phyloP scores from a whole-genome alignment of 2,888 invertebrate species.

The Acleris laterana region DNA sequence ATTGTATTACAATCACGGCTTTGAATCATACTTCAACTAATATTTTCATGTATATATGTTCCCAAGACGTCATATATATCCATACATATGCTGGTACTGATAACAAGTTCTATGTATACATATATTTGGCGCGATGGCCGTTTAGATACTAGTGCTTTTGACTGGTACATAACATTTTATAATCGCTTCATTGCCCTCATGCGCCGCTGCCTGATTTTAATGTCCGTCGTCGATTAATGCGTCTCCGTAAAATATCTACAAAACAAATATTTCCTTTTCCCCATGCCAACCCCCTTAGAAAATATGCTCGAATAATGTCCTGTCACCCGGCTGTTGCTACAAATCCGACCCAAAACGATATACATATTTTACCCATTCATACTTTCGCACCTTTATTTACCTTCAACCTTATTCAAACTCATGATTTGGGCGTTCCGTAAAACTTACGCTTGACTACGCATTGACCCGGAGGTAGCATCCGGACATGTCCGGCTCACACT shows the following conservation, averaged over 20 bases:
- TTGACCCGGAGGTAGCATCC: constrained; percentile 15
- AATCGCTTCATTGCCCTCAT: background rate
- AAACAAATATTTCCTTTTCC: constrained; percentile 18
- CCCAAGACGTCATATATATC: too few relatives aligned
- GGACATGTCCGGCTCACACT: constrained; percentile 23
- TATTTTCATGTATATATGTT: background rate
- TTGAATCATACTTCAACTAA: background rate
- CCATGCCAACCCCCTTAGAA: constrained; percentile 17
- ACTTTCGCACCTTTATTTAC: constrained; percentile 35
- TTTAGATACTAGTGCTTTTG: too few relatives aligned
- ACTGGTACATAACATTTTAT: background rate
- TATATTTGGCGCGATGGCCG: too few relatives aligned
- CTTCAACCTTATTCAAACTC: constrained; percentile 36
- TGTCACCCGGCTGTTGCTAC: constrained; percentile 33
- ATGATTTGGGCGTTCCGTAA: constrained; percentile 30
- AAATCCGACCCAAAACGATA: constrained; percentile 35
- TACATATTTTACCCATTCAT: constrained; percentile 38
- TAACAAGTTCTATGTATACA: too few relatives aligned
- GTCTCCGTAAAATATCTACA: background rate
- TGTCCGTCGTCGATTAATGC: constrained; percentile 3
- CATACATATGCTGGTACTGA: too few relatives aligned
- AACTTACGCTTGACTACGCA: constrained; percentile 28
- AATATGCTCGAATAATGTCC: constrained; percentile 29
- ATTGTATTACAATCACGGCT: background rate
- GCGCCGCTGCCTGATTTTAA: background rate